Percentiles rank a stretch among this genome's conserved stretches.
phyloP scores from a whole-genome alignment of 2,888 invertebrate genomes.

The Pristionchus fissidentatus region DNA sequence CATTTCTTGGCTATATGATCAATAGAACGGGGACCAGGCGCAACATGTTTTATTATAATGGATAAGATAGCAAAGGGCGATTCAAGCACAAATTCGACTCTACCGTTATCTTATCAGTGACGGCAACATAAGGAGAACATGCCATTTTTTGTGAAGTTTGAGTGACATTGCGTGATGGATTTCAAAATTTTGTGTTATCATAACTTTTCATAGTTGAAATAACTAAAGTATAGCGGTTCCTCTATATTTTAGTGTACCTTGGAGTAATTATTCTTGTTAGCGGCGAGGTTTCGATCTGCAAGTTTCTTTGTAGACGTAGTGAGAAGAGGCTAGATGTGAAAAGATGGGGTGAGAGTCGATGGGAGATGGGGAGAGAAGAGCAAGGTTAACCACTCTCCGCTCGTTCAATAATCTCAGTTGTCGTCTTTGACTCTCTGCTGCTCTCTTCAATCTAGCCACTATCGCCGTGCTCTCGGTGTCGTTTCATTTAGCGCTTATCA shows the following conservation, averaged over 20 bases:
- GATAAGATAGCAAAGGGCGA: too few relatives aligned
- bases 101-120: constrained; percentile 42
- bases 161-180: too few relatives aligned
- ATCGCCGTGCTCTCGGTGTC: background rate
- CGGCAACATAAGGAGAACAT: constrained; percentile 6
- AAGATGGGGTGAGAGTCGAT: background rate
- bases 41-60: too few relatives aligned
- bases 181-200: background rate
- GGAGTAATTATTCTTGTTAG: constrained; percentile 24
- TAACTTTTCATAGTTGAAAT: background rate
- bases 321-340: constrained; percentile 18
- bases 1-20: too few relatives aligned
- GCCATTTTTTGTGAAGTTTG: too few relatives aligned
- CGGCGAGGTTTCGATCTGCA: constrained; percentile 14
- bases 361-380: background rate
- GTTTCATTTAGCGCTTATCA: constrained; percentile 24
- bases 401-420: constrained; percentile 5
- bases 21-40: too few relatives aligned
- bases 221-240: background rate
- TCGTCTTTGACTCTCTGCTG: constrained; percentile 22
- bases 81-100: too few relatives aligned
- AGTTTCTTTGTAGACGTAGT: constrained; percentile 24
- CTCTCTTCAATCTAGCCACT: background rate
- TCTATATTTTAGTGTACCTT: constrained; percentile 3
- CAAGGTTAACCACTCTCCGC: constrained; percentile 41